phyloP scores from a whole-genome alignment of 2,113 vertebrate genomes.

The Antigone vipio region DNA sequence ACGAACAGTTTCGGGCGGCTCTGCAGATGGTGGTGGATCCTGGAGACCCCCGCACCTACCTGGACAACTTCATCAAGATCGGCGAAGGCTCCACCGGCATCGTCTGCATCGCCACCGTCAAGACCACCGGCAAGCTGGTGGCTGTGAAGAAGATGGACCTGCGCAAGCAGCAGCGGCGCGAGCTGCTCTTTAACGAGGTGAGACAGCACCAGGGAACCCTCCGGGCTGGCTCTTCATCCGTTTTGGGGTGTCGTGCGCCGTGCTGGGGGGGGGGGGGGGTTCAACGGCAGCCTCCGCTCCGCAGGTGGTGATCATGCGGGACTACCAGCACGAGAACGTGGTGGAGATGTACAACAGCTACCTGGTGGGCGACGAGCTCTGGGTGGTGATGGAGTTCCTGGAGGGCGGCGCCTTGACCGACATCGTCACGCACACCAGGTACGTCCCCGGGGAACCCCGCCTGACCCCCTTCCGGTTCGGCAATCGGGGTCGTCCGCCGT shows the following conservation, averaged over 20 bases:
- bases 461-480: no score
- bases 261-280: no score
- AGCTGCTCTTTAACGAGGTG: conserved; percentile 95
- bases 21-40: conserved; percentile 94
- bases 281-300: not conserved
- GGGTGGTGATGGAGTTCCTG: conserved; percentile 98
- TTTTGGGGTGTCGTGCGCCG: not conserved
- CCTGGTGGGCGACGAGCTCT: conserved; percentile 94
- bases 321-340: conserved; percentile 96
- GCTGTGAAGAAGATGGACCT: conserved; percentile 98
- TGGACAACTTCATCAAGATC: conserved; percentile 97
- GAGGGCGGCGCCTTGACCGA: conserved; percentile 93
- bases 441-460: rapidly evolving
- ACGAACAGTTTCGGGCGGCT: conserved; percentile 91
- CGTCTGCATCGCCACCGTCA: conserved; percentile 91
- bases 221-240: no score
- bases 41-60: conserved; percentile 86
- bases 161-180: conserved; percentile 90
- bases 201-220: rapidly evolving
- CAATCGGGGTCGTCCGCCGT: not conserved
- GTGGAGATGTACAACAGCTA: conserved; percentile 99
- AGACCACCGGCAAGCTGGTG: conserved; percentile 86
- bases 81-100: conserved; percentile 94
- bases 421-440: conserved; percentile 96
- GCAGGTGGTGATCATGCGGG: conserved; percentile 96